Conservation (phyloP, 2,888 invertebrate species). For the Luperina nickerlii region DNA sequence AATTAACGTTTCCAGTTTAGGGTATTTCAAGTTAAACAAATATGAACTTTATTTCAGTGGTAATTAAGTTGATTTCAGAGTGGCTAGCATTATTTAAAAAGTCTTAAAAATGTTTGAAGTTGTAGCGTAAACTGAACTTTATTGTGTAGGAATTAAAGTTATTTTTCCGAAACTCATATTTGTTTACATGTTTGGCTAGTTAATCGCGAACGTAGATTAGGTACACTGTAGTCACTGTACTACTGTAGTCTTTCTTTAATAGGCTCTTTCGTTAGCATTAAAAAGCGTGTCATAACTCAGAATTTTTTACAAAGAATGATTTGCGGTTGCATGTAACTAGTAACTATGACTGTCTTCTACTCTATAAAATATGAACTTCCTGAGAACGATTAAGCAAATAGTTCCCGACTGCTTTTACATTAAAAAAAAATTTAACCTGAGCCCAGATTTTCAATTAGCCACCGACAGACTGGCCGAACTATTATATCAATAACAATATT, state of each 20-base stretch:
- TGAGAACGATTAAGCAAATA: background rate
- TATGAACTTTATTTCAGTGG: no score
- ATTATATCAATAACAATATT: conserved; percentile 61
- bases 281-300: background rate
- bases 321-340: no score
- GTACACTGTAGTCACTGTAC: background rate
- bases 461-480: conserved; percentile 45
- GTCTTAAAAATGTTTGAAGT: no score
- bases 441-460: conserved; percentile 39
- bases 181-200: no score
- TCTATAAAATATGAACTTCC: background rate
- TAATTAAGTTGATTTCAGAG: no score
- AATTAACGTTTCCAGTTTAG: no score
- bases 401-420: background rate
- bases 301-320: no score
- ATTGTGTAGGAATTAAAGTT: no score
- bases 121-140: no score
- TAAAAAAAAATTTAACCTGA: conserved; percentile 1
- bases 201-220: background rate
- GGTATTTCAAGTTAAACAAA: no score
- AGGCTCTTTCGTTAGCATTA: background rate
- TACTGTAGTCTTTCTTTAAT: background rate
- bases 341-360: background rate
- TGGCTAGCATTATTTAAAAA: no score
- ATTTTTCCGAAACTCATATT: no score